A percentile compares a stretch with the other conserved stretches of the same genome.
Evolutionary conservation across 2,888 invertebrate genomes (phyloP).

Genomic region (Volucella zonaria): DNA sequence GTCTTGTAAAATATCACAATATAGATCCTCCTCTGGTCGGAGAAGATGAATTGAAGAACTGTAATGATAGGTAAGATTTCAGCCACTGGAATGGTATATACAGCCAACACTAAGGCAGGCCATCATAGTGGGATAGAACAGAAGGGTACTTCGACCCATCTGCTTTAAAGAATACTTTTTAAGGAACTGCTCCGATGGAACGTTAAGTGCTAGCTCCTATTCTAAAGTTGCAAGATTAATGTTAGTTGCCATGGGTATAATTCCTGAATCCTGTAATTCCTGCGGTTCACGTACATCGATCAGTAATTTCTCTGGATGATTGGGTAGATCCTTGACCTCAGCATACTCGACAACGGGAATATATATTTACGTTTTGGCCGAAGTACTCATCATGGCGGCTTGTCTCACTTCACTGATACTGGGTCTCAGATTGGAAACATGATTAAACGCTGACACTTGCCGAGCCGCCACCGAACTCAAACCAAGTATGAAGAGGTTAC

Average conservation of each 20-base stretch:
- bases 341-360: conserved; percentile 77
- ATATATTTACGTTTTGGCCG: not conserved
- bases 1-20: conserved; percentile 85
- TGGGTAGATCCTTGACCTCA: conserved; percentile 83
- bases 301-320: conserved; percentile 84
- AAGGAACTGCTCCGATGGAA: conserved; percentile 83
- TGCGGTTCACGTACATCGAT: conserved; percentile 90
- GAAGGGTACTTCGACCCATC: conserved; percentile 75
- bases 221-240: conserved; percentile 86
- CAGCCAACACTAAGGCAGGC: conserved; percentile 75
- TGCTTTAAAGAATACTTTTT: no score
- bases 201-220: conserved; percentile 75
- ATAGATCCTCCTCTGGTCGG: conserved; percentile 81
- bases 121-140: conserved; percentile 78
- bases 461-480: conserved; percentile 36
- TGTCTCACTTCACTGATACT: conserved; percentile 19
- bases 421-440: conserved; percentile 2
- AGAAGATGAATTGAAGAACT: conserved; percentile 82
- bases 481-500: conserved; percentile 48
- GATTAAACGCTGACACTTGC: conserved; percentile 7
- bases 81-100: conserved; percentile 79
- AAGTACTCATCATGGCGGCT: conserved; percentile 28
- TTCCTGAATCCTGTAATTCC: conserved; percentile 88
- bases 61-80: conserved; percentile 78
- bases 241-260: conserved; percentile 89